These are phyloP conservation scores for Manacus vitellinus DNA, from an alignment of 2,113 vertebrate species.

Conservation along the genomic window DNA sequence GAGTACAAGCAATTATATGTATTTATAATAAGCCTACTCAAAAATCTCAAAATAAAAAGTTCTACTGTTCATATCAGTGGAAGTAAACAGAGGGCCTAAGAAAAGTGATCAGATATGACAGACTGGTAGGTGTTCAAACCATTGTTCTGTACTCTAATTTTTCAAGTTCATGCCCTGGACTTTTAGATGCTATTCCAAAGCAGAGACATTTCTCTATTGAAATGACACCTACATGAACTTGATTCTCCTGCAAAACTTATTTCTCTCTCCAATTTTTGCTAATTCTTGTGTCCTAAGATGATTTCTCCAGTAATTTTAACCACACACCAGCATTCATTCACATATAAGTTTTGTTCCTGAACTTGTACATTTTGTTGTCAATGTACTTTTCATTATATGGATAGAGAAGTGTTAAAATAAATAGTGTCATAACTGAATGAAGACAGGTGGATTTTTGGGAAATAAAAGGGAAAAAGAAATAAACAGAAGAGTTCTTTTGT, in stretches of 20 bases:
- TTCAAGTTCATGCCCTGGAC: background rate
- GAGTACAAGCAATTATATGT: background rate
- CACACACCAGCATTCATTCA: background rate
- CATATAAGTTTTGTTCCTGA: background rate
- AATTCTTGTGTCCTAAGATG: background rate
- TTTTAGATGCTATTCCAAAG: background rate
- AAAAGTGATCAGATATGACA: background rate
- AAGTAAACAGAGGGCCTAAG: background rate
- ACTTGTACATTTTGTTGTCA: background rate
- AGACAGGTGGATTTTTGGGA: fast-evolving
- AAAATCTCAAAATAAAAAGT: background rate
- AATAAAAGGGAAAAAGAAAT: background rate
- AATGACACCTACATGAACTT: background rate
- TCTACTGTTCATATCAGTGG: background rate
- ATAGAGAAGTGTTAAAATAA: background rate
- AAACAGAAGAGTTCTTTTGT: background rate
- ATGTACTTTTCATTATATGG: background rate
- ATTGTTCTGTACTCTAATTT: background rate
- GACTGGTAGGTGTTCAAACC: background rate
- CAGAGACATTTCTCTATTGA: background rate
- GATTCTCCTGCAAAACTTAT: background rate
- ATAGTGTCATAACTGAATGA: background rate
- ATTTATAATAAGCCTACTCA: background rate
- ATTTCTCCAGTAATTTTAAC: background rate
- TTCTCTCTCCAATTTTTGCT: background rate